A percentile compares a stretch with the other conserved stretches of the same genome.
These are phyloP conservation scores for Arrhamphus sclerolepis DNA, from an alignment of 2,797 vertebrate genomes.

Conservation along the genomic window DNA sequence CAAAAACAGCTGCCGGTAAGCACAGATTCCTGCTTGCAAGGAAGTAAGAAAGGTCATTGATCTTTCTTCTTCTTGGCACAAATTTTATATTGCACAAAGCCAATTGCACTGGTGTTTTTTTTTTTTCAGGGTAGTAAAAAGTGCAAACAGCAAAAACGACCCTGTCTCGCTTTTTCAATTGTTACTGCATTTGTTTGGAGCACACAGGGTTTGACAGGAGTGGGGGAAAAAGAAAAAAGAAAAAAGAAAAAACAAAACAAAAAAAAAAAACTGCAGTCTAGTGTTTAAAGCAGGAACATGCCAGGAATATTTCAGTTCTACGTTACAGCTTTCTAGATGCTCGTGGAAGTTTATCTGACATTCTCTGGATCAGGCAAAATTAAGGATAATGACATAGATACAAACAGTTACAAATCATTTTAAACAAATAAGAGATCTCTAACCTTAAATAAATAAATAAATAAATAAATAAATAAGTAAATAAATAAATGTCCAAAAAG, in stretches of 20 bases:
- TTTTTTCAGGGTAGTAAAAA: conserved; percentile 5
- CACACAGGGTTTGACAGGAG: conserved; percentile 1
- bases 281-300: conserved; percentile 9
- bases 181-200: conserved; percentile 20
- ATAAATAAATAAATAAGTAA: too few relatives aligned
- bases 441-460: too few relatives aligned
- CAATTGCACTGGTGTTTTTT: conserved; percentile 22
- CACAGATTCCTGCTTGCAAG: conserved; percentile 12
- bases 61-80: conserved; percentile 31
- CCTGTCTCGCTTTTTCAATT: conserved; percentile 31
- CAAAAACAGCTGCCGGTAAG: conserved; percentile 17
- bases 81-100: conserved; percentile 41
- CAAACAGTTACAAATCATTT: neutral
- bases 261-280: too few relatives aligned
- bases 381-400: neutral
- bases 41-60: conserved; percentile 31
- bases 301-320: neutral
- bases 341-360: neutral
- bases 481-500: too few relatives aligned
- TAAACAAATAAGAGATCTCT: too few relatives aligned
- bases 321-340: conserved; percentile 3
- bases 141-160: conserved; percentile 22
- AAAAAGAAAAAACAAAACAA: too few relatives aligned
- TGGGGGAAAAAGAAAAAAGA: too few relatives aligned
- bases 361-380: neutral